Percentiles rank a stretch among this genome's conserved stretches.
Evolutionary conservation across 2,888 invertebrate species (phyloP).

Genomic region (Drosophila prolongata): DNA sequence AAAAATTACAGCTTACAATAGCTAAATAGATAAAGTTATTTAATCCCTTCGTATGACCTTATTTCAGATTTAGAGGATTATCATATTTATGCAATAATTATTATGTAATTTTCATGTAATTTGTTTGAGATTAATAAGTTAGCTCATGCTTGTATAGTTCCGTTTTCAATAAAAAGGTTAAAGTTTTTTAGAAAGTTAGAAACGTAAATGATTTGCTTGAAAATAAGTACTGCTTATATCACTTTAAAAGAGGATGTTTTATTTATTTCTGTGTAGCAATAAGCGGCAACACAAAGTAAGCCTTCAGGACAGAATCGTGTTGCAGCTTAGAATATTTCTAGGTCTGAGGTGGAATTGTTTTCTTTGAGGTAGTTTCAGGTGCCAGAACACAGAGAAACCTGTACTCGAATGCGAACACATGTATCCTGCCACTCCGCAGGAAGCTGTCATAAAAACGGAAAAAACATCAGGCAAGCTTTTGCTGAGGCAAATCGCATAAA

Average conservation of each 20-base stretch:
- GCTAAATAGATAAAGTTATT: too few relatives aligned
- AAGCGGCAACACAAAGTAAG: conserved; percentile 22
- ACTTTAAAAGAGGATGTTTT: neutral
- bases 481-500: conserved; percentile 69
- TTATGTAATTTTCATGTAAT: too few relatives aligned
- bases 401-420: conserved; percentile 52
- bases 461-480: conserved; percentile 35
- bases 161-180: too few relatives aligned
- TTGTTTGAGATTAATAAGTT: too few relatives aligned
- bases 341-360: neutral
- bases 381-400: conserved; percentile 11
- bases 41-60: too few relatives aligned
- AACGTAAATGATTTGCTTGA: too few relatives aligned
- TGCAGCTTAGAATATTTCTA: conserved; percentile 11
- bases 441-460: conserved; percentile 71
- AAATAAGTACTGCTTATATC: neutral
- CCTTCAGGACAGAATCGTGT: conserved; percentile 28
- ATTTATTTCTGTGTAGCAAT: conserved; percentile 6
- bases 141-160: too few relatives aligned
- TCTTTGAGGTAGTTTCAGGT: conserved; percentile 36
- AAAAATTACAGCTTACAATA: too few relatives aligned
- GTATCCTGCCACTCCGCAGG: conserved; percentile 58
- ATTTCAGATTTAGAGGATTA: too few relatives aligned
- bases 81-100: too few relatives aligned
- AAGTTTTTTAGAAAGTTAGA: too few relatives aligned